phyloP scores from a whole-genome alignment of 2,888 invertebrate genomes.

The Cantharis nigra region DNA sequence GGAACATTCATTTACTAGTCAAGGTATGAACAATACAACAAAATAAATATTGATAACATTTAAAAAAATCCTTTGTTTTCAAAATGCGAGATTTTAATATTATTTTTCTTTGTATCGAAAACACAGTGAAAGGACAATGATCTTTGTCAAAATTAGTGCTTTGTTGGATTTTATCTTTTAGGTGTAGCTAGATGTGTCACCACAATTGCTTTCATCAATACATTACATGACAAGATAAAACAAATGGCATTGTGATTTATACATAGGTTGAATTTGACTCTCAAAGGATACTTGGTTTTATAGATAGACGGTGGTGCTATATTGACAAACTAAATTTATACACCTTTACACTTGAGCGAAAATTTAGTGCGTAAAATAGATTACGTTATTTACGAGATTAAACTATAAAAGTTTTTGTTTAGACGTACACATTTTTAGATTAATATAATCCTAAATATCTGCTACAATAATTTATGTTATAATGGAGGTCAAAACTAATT shows the following conservation, averaged over 20 bases:
- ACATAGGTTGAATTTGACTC: neutral
- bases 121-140: neutral
- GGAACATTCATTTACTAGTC: neutral
- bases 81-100: neutral
- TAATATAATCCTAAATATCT: neutral
- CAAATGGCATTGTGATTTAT: neutral
- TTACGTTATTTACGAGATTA: neutral
- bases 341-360: neutral
- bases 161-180: neutral
- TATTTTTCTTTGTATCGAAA: neutral
- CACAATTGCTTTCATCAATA: neutral
- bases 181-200: neutral
- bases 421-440: neutral
- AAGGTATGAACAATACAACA: neutral
- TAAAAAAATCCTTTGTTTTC: neutral
- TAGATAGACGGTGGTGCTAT: neutral
- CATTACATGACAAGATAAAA: slow-evolving; percentile 1
- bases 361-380: neutral
- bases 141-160: neutral
- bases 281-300: neutral
- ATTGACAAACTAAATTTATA: slow-evolving; percentile 1
- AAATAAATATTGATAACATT: neutral
- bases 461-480: neutral
- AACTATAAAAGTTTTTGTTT: neutral
- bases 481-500: neutral